Evolutionary conservation across 2,797 vertebrate genomes (phyloP), one percentile per base, ranked within the genome.

Genomic region (Varecia variegata): DNA sequence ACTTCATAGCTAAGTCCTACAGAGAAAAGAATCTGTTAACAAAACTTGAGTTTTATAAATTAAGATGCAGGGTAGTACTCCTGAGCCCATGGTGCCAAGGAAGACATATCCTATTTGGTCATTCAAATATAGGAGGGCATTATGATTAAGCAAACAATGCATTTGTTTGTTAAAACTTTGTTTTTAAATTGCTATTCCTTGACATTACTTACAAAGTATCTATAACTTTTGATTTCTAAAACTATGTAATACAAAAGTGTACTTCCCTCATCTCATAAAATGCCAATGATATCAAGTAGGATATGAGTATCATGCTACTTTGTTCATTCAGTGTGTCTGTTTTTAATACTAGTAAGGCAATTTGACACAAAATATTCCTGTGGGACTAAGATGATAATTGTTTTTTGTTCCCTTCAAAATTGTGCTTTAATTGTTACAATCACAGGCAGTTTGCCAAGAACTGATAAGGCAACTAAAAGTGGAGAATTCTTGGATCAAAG

Each of bases 1-100:
- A 93, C 71, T 87, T 97, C 92, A 43, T 97, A 93, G 90, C 76
- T 96, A 97, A 93, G 90, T 97, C 96, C 97, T 90, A 88, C 15
- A 95, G 95, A 86, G 56, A 90, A 70, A 38, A 74, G 54, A 83
- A 86, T 94, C 89, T 76, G 92, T 58, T 96, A 94, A 94, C 93
- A 95, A 96, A 97, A 96, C 1, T 32, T 90, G 52, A 79, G 1
- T 88, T 97, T 95, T 81, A 94, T 93, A 88, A 96, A 95, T 87
- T 85, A 95, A 97, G 91, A 97, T 96, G 73, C 47, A 97, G 81
- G 67, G 62, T 93, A 62, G 25, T 58, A 18, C 70, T 67, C 97
- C 73, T 90, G 80, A 98, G 90, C 83, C 81, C 65, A 7, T 17
- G 67, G n/a, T 79, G 89, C 65, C 73, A 81, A 89, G 77, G 92